A percentile compares a stretch with the other conserved stretches of the same genome.
phyloP scores from a whole-genome alignment of 2,113 vertebrate genomes.

The Dipodomys spectabilis region DNA sequence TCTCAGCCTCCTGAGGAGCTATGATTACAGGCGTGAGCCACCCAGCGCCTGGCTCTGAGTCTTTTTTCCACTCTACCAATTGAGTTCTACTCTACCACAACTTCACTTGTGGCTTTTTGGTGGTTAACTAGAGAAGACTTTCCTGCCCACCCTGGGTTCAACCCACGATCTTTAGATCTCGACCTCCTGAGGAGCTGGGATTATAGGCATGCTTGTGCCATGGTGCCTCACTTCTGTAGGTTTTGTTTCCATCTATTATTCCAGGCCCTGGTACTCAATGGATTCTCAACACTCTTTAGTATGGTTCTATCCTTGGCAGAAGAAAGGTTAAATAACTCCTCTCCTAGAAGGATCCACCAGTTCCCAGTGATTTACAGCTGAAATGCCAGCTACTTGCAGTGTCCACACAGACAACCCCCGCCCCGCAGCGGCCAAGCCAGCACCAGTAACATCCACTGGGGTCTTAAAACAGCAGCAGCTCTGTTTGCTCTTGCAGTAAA shows the following conservation, averaged over 20 bases:
- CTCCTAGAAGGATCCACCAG: background rate
- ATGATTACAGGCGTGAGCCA: no score
- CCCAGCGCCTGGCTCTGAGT: no score
- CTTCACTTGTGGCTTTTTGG: no score
- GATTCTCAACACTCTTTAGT: background rate
- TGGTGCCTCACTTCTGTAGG: background rate
- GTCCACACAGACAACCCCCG: slow-evolving; percentile 40
- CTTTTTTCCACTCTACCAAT: no score
- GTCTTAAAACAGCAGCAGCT: slow-evolving; percentile 32
- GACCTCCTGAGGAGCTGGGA: no score
- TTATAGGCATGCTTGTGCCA: no score
- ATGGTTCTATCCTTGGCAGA: background rate
- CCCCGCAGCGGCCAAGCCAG: background rate
- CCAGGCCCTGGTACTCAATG: background rate
- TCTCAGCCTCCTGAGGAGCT: no score
- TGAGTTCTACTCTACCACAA: no score
- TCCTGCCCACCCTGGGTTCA: no score
- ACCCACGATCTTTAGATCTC: no score
- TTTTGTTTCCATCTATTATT: background rate
- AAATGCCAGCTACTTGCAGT: slow-evolving; percentile 62
- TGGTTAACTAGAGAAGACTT: no score
- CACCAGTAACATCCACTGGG: slow-evolving; percentile 7
- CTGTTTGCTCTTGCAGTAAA: slow-evolving; percentile 56
- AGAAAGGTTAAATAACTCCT: slow-evolving; percentile 66
- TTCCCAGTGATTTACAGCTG: slow-evolving; percentile 63